These are phyloP conservation scores for Xenopus tropicalis DNA, from an alignment of 2,113 vertebrate species.

Conservation along the genomic window UCB_Xtro_10.0 CM004444.2:113400501-113401000, in stretches of 20 bases:
- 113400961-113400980: too few relatives aligned
- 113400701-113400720: background rate
- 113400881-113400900: background rate
- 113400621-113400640: too few relatives aligned
- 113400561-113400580: too few relatives aligned
- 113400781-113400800: conserved; percentile 11
- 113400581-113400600: too few relatives aligned
- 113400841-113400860: conserved; percentile 20
- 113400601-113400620: too few relatives aligned
- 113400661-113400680: conserved; percentile 18
- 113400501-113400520: too few relatives aligned
- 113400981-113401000: too few relatives aligned
- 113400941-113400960: too few relatives aligned
- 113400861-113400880: conserved; percentile 9
- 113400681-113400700: conserved; percentile 1
- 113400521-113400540: too few relatives aligned
- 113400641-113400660: background rate
- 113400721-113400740: conserved; percentile 2
- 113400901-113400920: too few relatives aligned
- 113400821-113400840: background rate
- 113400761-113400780: conserved; percentile 23
- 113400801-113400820: conserved; percentile 1
- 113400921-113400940: too few relatives aligned
- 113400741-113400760: conserved; percentile 19
- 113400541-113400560: too few relatives aligned